These are phyloP conservation scores for Penaeus indicus DNA, from an alignment of 1,140 invertebrate species.

Conservation along the genomic window DNA sequence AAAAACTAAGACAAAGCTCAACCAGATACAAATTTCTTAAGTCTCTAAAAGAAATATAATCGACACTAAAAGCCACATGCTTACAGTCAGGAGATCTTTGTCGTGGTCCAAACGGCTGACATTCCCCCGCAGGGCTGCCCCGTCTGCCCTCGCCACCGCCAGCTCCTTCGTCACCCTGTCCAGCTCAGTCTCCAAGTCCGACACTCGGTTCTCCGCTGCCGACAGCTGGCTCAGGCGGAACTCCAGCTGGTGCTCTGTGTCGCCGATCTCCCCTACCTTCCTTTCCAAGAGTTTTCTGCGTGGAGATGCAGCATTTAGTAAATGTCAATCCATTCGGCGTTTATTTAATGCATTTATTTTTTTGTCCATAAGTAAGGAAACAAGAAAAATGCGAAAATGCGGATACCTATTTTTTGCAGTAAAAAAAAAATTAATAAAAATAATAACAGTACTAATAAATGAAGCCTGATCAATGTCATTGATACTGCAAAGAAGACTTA, in stretches of 20 bases:
- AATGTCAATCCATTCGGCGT: not conserved
- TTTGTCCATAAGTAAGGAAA: no score
- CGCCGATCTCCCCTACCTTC: constrained; percentile 59
- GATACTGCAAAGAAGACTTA: no score
- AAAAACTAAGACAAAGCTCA: not conserved
- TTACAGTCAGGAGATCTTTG: constrained; percentile 55
- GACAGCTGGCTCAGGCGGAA: constrained; percentile 48
- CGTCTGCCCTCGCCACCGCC: constrained; percentile 29
- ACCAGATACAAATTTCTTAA: not conserved
- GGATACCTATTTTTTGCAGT: no score
- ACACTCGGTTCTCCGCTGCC: constrained; percentile 39
- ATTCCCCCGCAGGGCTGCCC: constrained; percentile 36
- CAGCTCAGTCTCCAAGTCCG: constrained; percentile 55
- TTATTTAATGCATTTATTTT: not conserved
- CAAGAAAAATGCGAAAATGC: no score
- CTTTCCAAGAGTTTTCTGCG: constrained; percentile 51
- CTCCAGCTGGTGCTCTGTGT: constrained; percentile 58
- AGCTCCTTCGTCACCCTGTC: constrained; percentile 42
- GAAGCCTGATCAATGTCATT: no score
- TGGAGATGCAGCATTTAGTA: not conserved
- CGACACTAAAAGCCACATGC: not conserved
- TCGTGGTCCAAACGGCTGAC: constrained; percentile 53
- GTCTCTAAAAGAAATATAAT: not conserved
- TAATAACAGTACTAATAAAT: no score
- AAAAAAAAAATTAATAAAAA: no score